These are phyloP conservation scores for Orthochromis indermauri DNA, from an alignment of 2,113 vertebrate genomes.

Conservation along the genomic window DNA sequence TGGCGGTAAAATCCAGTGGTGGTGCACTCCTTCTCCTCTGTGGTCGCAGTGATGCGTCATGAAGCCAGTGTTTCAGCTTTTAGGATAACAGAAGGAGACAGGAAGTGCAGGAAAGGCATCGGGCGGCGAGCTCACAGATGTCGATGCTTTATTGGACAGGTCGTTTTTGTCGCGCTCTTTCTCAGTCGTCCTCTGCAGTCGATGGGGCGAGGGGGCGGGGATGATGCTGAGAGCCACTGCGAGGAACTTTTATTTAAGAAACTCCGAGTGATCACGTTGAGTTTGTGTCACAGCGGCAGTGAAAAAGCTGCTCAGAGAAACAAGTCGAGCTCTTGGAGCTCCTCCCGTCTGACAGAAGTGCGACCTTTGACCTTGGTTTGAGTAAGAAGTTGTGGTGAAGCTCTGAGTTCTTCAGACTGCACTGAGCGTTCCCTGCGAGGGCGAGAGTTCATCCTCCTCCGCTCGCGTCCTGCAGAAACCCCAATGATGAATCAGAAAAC, in stretches of 20 bases:
- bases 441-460: background rate
- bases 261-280: background rate
- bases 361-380: background rate
- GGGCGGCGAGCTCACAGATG: background rate
- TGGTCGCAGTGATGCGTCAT: background rate
- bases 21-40: background rate
- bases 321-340: background rate
- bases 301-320: background rate
- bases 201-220: background rate
- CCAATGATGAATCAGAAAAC: background rate
- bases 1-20: background rate
- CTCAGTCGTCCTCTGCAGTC: background rate
- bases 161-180: background rate
- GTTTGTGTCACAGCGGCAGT: background rate
- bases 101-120: background rate
- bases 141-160: background rate
- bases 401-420: background rate
- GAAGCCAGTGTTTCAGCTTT: background rate
- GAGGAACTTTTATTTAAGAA: background rate
- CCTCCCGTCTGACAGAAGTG: background rate
- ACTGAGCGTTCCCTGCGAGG: background rate
- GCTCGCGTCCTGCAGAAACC: background rate
- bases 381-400: background rate
- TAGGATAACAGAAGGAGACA: background rate
- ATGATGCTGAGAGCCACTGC: background rate